Evolutionary conservation across 2,113 vertebrate genomes (phyloP), one percentile per base, ranked within the genome.

Genomic region (Recurvirostra avosetta): DNA sequence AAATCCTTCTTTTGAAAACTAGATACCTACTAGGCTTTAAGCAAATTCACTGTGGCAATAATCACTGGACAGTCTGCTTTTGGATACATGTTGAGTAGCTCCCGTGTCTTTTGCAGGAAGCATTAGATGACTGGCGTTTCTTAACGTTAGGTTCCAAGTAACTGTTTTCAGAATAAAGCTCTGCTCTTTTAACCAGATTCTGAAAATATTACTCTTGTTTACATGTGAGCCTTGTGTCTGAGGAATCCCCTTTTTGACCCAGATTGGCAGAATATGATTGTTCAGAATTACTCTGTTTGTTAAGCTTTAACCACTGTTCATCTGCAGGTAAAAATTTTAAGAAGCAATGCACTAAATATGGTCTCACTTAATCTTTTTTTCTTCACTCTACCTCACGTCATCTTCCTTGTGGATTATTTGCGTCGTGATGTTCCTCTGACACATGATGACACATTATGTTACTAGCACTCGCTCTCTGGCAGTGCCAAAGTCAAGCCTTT

Each of bases 401-500:
- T 83, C 59, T 75, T 88, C 72, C 50, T 59, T 6, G 1, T 59
- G 92, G 38, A 82, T 85, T 91, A 12, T 73, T 71, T 84, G 75
- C 49, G 56, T 72, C 83, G 18, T 49, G 78, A 43, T 82, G 40
- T 40, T 90, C 38, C 32, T 68, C 41, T 71, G 74, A 65, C 52
- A 12, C 47, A 5, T 1, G 16, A 7, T 32, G 30, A 84, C n/a
- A 11, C 2, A 0, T 53, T 45, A 55, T 11, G 12, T 23, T 65
- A 66, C 89, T 95, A 99, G 99, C 98, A 99, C 62, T 98, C 98
- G 0, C 98, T 99, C 82, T 99, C 99, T 77, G 99, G 98, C 78
- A 98, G 98, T 38, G 98, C 98, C 98, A 99, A 98, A 93, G 98
- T 99, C 89, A 99, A 99, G 97, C 98, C 98, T 81, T 99, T 99